Conservation (phyloP, 2,113 vertebrate species). For the Dromas ardeola region DNA sequence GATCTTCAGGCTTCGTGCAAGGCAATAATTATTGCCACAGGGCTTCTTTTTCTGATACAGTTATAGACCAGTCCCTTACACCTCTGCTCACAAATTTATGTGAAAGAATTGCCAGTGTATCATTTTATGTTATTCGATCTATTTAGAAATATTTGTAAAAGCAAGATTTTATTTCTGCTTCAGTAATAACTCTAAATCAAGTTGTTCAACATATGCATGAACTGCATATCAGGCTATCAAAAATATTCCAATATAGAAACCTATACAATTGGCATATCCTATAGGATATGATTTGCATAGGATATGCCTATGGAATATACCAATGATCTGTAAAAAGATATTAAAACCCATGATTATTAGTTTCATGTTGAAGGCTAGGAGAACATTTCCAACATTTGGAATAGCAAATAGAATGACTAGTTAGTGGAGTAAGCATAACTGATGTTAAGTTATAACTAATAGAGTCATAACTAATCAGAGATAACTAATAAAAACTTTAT, state of each 20-base stretch:
- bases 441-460: too few relatives aligned
- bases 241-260: neutral
- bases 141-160: neutral
- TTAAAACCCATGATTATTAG: neutral
- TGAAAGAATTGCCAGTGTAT: neutral
- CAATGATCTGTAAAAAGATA: neutral
- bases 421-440: neutral
- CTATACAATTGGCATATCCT: neutral
- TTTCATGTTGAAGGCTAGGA: neutral
- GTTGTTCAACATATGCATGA: neutral
- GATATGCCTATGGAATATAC: neutral
- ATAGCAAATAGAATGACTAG: neutral
- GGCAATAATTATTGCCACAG: neutral
- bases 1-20: neutral
- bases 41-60: neutral
- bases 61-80: neutral
- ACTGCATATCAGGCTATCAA: neutral
- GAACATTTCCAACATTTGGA: neutral
- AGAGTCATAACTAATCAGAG: neutral
- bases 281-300: neutral
- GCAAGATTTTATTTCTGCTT: neutral
- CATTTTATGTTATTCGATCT: neutral
- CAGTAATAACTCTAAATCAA: neutral
- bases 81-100: neutral
- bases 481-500: neutral